phyloP scores from a whole-genome alignment of 2,797 vertebrate species.

The Lepilemur ruficaudatus region DNA sequence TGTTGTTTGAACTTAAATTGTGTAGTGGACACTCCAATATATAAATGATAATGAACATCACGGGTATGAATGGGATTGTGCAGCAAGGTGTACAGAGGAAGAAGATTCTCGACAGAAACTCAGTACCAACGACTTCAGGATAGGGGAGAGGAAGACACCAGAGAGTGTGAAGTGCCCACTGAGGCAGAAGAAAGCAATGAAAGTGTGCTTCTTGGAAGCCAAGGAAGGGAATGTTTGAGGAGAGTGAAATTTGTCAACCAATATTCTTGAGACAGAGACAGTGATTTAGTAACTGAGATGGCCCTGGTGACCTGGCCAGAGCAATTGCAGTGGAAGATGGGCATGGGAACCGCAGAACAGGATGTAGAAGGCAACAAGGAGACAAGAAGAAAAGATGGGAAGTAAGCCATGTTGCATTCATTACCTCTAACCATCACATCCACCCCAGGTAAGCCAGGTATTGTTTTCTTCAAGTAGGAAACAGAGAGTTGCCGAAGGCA shows the following conservation, averaged over 20 bases:
- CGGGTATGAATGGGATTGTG: background rate
- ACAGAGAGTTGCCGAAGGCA: background rate
- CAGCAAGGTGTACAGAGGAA: background rate
- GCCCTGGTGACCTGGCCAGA: background rate
- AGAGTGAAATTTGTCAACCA: background rate
- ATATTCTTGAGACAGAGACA: background rate
- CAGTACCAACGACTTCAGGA: background rate
- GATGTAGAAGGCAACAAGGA: background rate
- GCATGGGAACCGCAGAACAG: background rate
- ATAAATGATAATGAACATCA: background rate
- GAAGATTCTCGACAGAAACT: background rate
- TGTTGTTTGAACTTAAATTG: background rate
- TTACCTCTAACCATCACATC: background rate
- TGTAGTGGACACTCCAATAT: background rate
- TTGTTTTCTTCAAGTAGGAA: background rate
- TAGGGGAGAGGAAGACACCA: too few relatives aligned
- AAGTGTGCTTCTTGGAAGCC: background rate
- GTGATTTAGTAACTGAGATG: background rate
- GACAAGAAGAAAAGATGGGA: background rate
- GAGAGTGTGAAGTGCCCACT: background rate
- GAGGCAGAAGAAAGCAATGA: background rate
- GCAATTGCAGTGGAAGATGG: background rate
- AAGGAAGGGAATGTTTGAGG: background rate
- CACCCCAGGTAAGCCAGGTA: background rate
- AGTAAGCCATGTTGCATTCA: accelerated